These are phyloP conservation scores for Cantharis nigra DNA, from an alignment of 2,888 invertebrate genomes.

Conservation along the genomic window DNA sequence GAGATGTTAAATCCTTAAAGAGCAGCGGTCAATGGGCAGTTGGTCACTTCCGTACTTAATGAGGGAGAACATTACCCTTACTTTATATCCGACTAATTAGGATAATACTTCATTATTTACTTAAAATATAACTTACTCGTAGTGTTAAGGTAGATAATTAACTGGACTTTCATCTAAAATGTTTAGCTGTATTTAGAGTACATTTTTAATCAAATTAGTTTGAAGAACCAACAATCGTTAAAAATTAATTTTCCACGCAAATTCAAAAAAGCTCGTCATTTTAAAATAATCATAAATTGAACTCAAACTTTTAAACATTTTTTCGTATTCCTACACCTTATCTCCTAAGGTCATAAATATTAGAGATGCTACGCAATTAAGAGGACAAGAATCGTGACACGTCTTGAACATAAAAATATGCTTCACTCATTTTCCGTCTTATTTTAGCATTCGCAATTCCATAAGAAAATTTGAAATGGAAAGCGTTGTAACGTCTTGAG, in stretches of 20 bases:
- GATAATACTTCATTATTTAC: constrained; percentile 41
- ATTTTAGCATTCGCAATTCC: background rate
- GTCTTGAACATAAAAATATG: constrained; percentile 24
- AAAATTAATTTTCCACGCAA: background rate
- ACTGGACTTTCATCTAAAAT: background rate
- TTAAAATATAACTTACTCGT: constrained; percentile 32
- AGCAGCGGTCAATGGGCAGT: constrained; percentile 37
- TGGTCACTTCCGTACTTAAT: constrained; percentile 39
- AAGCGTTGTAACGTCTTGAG: constrained; percentile 8
- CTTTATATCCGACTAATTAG: constrained; percentile 40
- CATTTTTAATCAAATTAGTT: constrained; percentile 1
- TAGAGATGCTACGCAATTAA: constrained; percentile 33
- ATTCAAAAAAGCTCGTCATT: background rate
- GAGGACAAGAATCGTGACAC: constrained; percentile 31
- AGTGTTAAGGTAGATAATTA: constrained; percentile 3
- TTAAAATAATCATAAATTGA: constrained; percentile 24
- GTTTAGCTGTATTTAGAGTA: background rate
- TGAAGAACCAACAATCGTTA: background rate
- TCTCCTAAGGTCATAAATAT: constrained; percentile 32
- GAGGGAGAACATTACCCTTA: constrained; percentile 35
- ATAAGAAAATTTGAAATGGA: constrained; percentile 1
- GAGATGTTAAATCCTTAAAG: constrained; percentile 40
- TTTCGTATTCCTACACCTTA: constrained; percentile 27
- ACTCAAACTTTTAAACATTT: constrained; percentile 23
- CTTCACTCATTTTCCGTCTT: constrained; percentile 17